A percentile compares a stretch with the other conserved stretches of the same genome.
These are phyloP conservation scores for Dipodomys ordii DNA, from an alignment of 2,113 vertebrate genomes.

Conservation along the genomic window DNA sequence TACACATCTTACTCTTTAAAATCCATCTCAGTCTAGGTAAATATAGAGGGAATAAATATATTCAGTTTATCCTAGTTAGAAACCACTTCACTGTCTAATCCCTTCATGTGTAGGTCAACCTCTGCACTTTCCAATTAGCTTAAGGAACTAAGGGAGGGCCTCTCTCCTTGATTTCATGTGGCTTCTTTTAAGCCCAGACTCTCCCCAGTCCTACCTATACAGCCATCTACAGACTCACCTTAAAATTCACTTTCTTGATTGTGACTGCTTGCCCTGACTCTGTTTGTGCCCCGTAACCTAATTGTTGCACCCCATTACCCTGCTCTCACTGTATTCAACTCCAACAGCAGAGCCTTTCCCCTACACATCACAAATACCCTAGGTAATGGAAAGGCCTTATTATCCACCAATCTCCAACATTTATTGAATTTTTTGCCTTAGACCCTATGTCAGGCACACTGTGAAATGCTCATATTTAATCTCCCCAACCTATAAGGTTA, in stretches of 20 bases:
- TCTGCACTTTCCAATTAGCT: neutral
- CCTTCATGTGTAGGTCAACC: slow-evolving; percentile 1
- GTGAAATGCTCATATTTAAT: slow-evolving; percentile 16
- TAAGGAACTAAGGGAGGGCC: neutral
- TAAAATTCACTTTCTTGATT: neutral
- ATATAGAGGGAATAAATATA: too few species aligned
- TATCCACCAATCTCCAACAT: neutral
- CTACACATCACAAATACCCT: neutral
- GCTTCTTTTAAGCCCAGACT: neutral
- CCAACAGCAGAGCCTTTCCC: neutral
- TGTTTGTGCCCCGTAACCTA: neutral
- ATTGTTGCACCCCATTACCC: neutral
- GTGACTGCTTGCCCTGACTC: neutral
- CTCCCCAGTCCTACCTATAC: neutral
- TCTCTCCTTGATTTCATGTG: neutral
- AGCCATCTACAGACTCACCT: neutral
- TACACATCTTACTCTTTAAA: slow-evolving; percentile 37
- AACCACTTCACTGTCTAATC: neutral
- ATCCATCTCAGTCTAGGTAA: neutral
- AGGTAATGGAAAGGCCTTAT: slow-evolving; percentile 2
- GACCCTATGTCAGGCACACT: neutral
- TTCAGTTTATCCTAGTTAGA: neutral
- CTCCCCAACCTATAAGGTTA: neutral
- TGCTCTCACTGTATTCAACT: neutral
- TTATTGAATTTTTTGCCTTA: neutral